Percentiles rank a stretch among this genome's conserved stretches.
Conservation (phyloP, 2,113 vertebrate species). For the Leucopsar rothschildi region DNA sequence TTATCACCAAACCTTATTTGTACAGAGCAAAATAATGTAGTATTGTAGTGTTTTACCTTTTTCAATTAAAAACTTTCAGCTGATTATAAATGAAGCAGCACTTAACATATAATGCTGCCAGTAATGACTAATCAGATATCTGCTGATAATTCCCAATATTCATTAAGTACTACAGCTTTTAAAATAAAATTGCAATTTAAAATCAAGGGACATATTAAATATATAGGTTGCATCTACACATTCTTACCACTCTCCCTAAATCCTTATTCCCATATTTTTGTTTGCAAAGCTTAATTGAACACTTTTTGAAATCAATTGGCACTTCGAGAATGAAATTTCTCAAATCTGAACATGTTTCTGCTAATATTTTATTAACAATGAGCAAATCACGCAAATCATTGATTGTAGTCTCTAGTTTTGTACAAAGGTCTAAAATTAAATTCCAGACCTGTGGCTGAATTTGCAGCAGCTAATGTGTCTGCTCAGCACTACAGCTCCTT, state of each 20-base stretch:
- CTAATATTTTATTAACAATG: not conserved
- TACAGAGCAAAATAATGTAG: not conserved
- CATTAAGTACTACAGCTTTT: not conserved
- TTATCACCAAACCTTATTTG: not conserved
- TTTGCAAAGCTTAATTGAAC: not conserved
- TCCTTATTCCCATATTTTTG: not conserved
- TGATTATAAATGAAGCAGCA: not conserved
- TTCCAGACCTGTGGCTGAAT: not conserved
- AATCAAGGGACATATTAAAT: not conserved
- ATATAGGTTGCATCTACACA: not conserved
- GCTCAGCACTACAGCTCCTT: not conserved
- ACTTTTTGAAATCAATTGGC: not conserved
- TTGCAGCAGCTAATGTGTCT: not conserved
- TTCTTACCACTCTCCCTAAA: not conserved
- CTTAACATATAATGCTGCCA: not conserved
- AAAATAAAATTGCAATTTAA: not conserved
- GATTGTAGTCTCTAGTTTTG: not conserved
- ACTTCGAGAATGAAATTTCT: not conserved
- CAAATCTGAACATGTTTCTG: not conserved
- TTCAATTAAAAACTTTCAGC: not conserved
- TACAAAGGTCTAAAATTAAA: not conserved
- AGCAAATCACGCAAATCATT: not conserved
- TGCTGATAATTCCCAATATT: not conserved
- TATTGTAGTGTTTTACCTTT: not conserved
- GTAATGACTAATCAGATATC: not conserved